Conservation (phyloP, 2,888 invertebrate genomes). For the Alloscopus bannaensis region DNA sequence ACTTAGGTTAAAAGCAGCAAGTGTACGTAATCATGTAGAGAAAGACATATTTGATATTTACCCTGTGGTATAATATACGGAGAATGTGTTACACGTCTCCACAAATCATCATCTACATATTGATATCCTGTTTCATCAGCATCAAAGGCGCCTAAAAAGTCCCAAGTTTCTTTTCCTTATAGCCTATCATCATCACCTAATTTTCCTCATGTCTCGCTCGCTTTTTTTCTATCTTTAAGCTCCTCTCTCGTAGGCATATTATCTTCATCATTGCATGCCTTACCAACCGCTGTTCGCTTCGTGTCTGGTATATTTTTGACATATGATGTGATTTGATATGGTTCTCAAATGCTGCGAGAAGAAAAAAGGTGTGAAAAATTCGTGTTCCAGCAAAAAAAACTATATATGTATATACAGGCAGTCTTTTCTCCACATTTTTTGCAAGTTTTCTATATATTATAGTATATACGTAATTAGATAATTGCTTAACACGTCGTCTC, state of each 20-base stretch:
- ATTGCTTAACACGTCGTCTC: neutral
- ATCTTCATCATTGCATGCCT: constrained; percentile 24
- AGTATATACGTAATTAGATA: constrained; percentile 5
- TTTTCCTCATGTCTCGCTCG: constrained; percentile 5
- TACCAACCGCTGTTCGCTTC: constrained; percentile 13
- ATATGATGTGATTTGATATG: neutral
- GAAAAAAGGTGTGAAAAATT: constrained; percentile 10
- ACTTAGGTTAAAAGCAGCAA: constrained; percentile 13
- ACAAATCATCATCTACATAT: constrained; percentile 3
- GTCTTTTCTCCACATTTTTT: neutral
- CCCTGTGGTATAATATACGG: no score
- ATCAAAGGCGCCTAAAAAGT: neutral
- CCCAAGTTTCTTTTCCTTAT: neutral
- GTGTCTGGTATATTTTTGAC: constrained; percentile 10
- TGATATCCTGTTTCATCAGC: constrained; percentile 5
- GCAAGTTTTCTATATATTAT: neutral
- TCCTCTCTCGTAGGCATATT: neutral
- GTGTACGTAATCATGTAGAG: neutral
- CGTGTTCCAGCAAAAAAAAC: no score
- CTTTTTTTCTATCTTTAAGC: neutral
- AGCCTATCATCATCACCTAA: constrained; percentile 13
- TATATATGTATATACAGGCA: neutral
- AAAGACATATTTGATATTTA: no score
- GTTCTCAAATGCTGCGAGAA: neutral
- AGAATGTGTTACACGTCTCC: constrained; percentile 22